Conservation (phyloP, 2,113 vertebrate species). For the Epinephelus cyanopodus region DNA sequence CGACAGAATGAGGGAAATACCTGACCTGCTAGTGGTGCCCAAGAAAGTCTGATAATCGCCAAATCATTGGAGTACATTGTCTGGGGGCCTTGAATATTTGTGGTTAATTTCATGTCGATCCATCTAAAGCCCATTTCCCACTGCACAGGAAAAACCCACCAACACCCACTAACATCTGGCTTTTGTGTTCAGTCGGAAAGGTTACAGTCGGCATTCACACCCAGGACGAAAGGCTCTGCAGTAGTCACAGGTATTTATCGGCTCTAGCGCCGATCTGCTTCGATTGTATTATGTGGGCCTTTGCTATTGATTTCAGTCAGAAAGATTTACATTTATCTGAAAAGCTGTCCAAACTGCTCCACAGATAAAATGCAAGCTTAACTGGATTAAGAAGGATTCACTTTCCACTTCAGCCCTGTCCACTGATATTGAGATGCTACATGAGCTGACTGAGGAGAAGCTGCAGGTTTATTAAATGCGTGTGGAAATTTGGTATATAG, state of each 20-base stretch:
- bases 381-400: neutral
- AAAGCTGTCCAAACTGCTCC: neutral
- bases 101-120: neutral
- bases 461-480: conserved; percentile 22
- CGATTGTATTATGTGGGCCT: neutral
- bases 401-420: neutral
- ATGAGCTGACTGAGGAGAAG: neutral
- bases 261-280: too few species aligned
- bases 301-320: neutral
- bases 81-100: neutral
- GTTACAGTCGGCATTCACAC: too few species aligned
- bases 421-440: neutral
- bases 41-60: neutral
- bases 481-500: conserved; percentile 6
- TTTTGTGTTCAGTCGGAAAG: too few species aligned
- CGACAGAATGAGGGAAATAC: neutral
- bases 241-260: too few species aligned
- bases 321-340: neutral
- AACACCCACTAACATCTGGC: too few species aligned
- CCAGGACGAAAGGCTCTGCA: too few species aligned
- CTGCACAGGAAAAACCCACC: too few species aligned
- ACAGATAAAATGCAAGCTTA: neutral
- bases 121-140: neutral
- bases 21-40: neutral
- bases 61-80: neutral